Conservation (phyloP, 2,113 vertebrate genomes). For the Symphodus melops region DNA sequence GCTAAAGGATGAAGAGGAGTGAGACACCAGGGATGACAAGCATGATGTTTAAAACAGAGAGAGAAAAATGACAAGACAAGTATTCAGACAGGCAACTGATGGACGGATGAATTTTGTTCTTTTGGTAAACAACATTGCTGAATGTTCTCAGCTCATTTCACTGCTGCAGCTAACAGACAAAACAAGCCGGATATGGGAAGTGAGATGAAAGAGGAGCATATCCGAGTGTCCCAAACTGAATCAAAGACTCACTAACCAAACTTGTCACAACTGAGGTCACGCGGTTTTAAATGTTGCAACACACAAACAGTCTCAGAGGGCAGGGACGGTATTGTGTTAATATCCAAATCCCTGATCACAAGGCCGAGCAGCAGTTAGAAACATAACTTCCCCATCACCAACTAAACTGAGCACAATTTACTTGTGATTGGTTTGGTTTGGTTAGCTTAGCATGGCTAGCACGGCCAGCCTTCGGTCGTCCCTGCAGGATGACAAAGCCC, state of each 20-base stretch:
- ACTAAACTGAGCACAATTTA: too few relatives aligned
- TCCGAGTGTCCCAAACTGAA: conserved; percentile 25
- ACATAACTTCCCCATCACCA: background rate
- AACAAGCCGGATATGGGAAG: conserved; percentile 37
- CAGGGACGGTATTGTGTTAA: conserved; percentile 13
- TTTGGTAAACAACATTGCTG: conserved; percentile 52
- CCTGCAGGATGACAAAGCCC: too few relatives aligned
- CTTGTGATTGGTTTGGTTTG: too few relatives aligned
- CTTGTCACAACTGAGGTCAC: conserved; percentile 41
- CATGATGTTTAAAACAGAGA: conserved; percentile 26
- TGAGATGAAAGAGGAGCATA: conserved; percentile 38
- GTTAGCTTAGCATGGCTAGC: too few relatives aligned
- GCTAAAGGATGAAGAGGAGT: conserved; percentile 18
- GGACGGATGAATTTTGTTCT: conserved; percentile 69
- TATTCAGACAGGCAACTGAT: conserved; percentile 61
- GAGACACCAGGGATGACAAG: conserved; percentile 23
- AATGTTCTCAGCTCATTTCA: conserved; percentile 56
- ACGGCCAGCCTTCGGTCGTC: too few relatives aligned
- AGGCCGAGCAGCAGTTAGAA: conserved; percentile 18
- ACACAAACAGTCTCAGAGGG: conserved; percentile 48
- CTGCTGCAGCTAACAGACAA: conserved; percentile 32
- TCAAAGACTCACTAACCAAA: conserved; percentile 37
- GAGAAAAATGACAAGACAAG: conserved; percentile 47
- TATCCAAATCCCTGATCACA: conserved; percentile 10
- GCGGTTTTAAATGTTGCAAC: conserved; percentile 37